Base-by-base conservation (phyloP, 2,888 invertebrate species). In the Eurois occulta region DNA sequence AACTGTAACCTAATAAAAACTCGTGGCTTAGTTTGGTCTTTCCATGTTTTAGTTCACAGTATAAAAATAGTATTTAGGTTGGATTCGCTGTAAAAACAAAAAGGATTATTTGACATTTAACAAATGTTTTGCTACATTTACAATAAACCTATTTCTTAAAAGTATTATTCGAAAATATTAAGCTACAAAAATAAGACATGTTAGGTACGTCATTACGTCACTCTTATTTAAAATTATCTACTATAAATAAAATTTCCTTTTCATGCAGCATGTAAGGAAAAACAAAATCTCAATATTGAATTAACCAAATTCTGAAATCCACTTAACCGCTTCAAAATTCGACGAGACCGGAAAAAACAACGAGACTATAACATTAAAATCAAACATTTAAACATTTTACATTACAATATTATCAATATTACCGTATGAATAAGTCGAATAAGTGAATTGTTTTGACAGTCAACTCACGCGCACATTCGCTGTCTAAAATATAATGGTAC, bases 331-430 rank as follows among this genome's bases (percentile, higher is more conserved):
- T 66, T 70, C 3, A 28, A 70, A 64, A 78, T 58, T 70, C 55
- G 65, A 16, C 66, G 32, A 43, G 35, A 81, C 81, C 83, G 81
- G 81, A 81, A 81, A 81, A 78, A 81, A 77, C 83, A 81, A n/a
- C 46, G 6, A 41, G 24, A 66, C 68, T 7, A 18, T 7, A 48
- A 72, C 16, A 66, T 66, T 35, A 8, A 52, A 67, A 73, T 28
- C 16, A 35, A 41, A 69, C 21, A 81, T 66, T 41, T 43, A 76
- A 48, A 77, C 68, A 81, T 82, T 48, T 58, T 5, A 41, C 55
- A 52, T 77, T 52, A 60, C 46, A 55, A 77, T 28, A 77, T 65
- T 60, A 32, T 35, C 52, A 64, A 32, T 75, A 35, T 81, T 77
- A 38, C 35, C 5, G 21, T 48, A 75, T 80, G 62, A 67, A 75